phyloP scores from a whole-genome alignment of 2,797 vertebrate species.

The Synaphobranchus kaupii region DNA sequence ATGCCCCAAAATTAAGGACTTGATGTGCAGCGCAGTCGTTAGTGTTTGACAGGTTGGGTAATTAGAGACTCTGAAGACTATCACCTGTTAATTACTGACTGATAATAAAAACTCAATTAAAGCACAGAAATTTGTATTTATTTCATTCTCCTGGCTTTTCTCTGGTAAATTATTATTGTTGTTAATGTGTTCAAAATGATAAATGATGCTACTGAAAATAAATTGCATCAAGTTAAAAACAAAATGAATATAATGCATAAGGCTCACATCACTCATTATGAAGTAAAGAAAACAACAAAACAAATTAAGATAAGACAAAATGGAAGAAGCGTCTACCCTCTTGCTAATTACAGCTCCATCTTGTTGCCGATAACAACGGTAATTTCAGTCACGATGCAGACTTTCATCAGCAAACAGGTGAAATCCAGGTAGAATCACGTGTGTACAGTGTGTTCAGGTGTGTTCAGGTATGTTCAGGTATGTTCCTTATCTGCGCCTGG shows the following conservation, averaged over 20 bases:
- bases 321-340: not conserved
- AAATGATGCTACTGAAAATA: not conserved
- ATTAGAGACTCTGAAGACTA: constrained; percentile 32
- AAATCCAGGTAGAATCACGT: not conserved
- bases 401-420: not conserved
- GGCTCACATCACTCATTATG: not conserved
- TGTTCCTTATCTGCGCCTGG: not conserved
- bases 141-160: constrained; percentile 4
- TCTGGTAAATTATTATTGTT: not conserved
- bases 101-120: constrained; percentile 23
- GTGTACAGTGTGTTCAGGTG: not conserved
- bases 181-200: not conserved
- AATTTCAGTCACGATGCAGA: not conserved
- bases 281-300: not conserved
- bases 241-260: not conserved
- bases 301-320: not conserved
- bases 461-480: not conserved
- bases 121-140: constrained; percentile 14
- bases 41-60: constrained; percentile 25
- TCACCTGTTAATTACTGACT: constrained; percentile 31
- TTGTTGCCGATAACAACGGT: not conserved
- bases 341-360: not conserved
- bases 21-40: not conserved
- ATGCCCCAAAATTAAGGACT: constrained; percentile 16
- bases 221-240: not conserved